Conservation (phyloP, 2,888 invertebrate genomes). For the Cordilura impudica region DNA sequence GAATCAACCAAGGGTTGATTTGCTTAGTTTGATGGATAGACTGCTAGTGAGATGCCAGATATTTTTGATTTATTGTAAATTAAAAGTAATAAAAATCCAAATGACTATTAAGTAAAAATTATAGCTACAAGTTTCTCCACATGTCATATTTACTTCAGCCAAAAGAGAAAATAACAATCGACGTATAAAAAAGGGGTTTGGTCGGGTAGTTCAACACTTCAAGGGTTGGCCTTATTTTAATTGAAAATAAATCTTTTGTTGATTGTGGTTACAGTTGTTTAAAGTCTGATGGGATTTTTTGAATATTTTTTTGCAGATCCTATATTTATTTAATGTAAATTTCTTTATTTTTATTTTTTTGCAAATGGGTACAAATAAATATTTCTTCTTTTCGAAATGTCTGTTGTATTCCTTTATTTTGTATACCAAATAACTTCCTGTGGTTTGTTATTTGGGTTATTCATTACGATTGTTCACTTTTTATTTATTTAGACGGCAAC, state of each 20-base stretch:
- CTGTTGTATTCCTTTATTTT: conserved; percentile 65
- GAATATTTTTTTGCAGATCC: not conserved
- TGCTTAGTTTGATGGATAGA: conserved; percentile 17
- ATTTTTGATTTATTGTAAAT: conserved; percentile 72
- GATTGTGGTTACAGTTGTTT: conserved; percentile 2
- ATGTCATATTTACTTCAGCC: not conserved
- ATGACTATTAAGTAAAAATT: conserved; percentile 70
- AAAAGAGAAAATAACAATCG: not conserved
- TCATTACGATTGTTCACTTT: conserved; percentile 43
- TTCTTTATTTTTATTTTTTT: conserved; percentile 1
- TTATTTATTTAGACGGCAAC: conserved; percentile 34
- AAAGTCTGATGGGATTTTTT: conserved; percentile 23
- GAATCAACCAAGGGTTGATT: conserved; percentile 37
- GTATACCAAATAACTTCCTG: conserved; percentile 75
- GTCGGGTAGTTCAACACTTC: not conserved
- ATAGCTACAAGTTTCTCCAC: conserved; percentile 6
- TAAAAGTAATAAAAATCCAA: conserved; percentile 70
- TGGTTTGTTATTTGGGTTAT: conserved; percentile 66
- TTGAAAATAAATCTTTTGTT: conserved; percentile 74
- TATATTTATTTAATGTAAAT: not conserved
- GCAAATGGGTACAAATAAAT: conserved; percentile 17
- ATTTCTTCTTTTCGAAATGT: conserved; percentile 34
- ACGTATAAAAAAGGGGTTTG: not conserved
- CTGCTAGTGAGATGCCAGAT: conserved; percentile 31
- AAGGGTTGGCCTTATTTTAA: conserved; percentile 38